Percentiles rank a stretch among this genome's conserved stretches.
Evolutionary conservation across 37 sponge, comb jelly and placozoan genomes (phyloP).

Genomic region (Ianthella basta): DNA sequence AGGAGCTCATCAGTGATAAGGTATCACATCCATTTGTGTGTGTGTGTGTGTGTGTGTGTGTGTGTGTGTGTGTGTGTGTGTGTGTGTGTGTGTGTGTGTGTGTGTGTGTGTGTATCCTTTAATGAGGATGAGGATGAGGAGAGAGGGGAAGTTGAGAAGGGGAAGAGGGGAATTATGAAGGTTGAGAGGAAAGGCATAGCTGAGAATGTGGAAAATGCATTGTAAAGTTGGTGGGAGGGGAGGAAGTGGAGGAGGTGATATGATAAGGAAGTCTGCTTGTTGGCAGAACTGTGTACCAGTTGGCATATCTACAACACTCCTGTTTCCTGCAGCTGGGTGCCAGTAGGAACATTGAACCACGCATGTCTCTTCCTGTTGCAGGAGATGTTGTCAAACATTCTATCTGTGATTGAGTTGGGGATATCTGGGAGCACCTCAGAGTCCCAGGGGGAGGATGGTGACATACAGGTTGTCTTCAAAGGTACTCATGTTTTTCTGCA

Average conservation of each 20-base stretch:
- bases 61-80: constrained; percentile 15
- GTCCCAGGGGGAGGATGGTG: not conserved
- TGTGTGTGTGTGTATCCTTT: not conserved
- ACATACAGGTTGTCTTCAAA: not conserved
- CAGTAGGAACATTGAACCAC: too few relatives aligned
- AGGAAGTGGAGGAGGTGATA: too few relatives aligned
- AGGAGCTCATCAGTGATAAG: constrained; percentile 71
- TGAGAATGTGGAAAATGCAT: too few relatives aligned
- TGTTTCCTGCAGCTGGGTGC: too few relatives aligned
- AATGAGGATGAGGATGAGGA: not conserved
- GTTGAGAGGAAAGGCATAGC: too few relatives aligned
- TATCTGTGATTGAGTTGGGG: constrained; percentile 83
- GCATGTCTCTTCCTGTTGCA: constrained; percentile 6
- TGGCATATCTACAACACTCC: too few relatives aligned
- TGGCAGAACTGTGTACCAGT: too few relatives aligned
- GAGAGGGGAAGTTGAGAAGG: too few relatives aligned
- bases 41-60: constrained; percentile 15
- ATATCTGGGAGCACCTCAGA: constrained; percentile 73
- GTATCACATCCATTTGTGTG: constrained; percentile 22
- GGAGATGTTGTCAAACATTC: constrained; percentile 50
- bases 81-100: constrained; percentile 10
- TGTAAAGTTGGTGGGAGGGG: too few relatives aligned
- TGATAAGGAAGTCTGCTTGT: too few relatives aligned
- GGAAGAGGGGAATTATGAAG: too few relatives aligned
- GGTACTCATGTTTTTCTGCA: too few relatives aligned